phyloP scores from a whole-genome alignment of 2,797 vertebrate genomes.

The Chiloscyllium punctatum region DNA sequence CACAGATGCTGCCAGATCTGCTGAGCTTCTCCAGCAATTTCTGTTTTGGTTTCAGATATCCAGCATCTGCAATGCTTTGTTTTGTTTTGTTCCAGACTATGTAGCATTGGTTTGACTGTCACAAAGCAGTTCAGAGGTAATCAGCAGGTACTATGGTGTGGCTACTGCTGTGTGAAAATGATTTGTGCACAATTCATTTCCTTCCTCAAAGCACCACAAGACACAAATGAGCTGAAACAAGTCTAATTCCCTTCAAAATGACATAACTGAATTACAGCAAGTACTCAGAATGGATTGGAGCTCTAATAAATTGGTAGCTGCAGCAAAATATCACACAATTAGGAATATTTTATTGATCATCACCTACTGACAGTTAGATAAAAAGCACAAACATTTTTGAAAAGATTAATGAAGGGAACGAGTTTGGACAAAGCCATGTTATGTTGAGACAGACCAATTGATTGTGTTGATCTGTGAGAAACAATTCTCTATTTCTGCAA shows the following conservation, averaged over 20 bases:
- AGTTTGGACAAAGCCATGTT: background rate
- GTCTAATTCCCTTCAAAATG: background rate
- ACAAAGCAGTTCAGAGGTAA: background rate
- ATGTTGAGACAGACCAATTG: background rate
- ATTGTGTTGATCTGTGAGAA: background rate
- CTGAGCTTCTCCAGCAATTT: too few relatives aligned
- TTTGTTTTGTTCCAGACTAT: too few relatives aligned
- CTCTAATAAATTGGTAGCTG: background rate
- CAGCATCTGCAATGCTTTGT: too few relatives aligned
- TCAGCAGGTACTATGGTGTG: background rate
- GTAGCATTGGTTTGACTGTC: background rate
- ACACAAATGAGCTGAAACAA: background rate
- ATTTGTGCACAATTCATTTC: background rate
- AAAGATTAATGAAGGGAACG: background rate
- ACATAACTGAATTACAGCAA: background rate
- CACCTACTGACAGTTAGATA: background rate
- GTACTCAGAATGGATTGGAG: background rate
- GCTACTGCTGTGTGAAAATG: background rate
- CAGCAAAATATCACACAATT: background rate
- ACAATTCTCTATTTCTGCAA: background rate
- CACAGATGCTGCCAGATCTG: too few relatives aligned
- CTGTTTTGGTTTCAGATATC: too few relatives aligned
- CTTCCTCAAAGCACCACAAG: background rate
- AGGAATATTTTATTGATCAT: background rate
- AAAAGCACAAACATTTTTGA: background rate